Percentiles rank a stretch among this genome's conserved stretches.
phyloP scores from a whole-genome alignment of 2,888 invertebrate genomes.

The Trissolcus brochymenae region DNA sequence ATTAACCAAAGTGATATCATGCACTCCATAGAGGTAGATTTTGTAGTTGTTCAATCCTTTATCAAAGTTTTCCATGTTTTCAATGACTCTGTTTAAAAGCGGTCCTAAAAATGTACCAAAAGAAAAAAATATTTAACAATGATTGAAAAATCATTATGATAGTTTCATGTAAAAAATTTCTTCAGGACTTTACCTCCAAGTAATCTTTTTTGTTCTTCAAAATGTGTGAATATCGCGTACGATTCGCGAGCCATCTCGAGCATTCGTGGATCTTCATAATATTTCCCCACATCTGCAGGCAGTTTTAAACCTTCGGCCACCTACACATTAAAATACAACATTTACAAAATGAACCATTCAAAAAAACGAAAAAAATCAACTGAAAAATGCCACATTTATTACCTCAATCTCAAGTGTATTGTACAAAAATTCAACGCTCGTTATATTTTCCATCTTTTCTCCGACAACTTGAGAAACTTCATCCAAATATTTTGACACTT shows the following conservation, averaged over 20 bases:
- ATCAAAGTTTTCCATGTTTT: constrained; percentile 79
- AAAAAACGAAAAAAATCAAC: not conserved
- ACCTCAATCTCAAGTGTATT: constrained; percentile 83
- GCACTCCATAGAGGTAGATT: constrained; percentile 85
- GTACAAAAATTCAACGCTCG: constrained; percentile 84
- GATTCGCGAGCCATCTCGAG: constrained; percentile 82
- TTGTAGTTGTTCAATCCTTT: constrained; percentile 76
- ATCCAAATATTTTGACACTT: constrained; percentile 78
- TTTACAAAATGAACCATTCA: not conserved
- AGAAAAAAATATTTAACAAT: constrained; percentile 32
- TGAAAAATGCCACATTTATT: constrained; percentile 7
- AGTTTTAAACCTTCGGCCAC: constrained; percentile 82
- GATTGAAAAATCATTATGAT: no score
- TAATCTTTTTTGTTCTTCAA: constrained; percentile 83
- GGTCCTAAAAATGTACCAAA: constrained; percentile 78
- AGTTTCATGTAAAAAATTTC: no score
- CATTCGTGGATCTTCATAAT: constrained; percentile 82
- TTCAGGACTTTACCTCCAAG: constrained; percentile 80
- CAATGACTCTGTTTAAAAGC: constrained; percentile 82
- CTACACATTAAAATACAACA: constrained; percentile 60
- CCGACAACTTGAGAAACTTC: constrained; percentile 80
- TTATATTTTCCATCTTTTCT: constrained; percentile 78
- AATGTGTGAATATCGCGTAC: constrained; percentile 84
- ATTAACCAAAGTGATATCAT: constrained; percentile 89
- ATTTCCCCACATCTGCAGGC: constrained; percentile 85